Evolutionary conservation across 2,888 invertebrate genomes (phyloP).

Genomic region (Ichneumon xanthorius): DNA sequence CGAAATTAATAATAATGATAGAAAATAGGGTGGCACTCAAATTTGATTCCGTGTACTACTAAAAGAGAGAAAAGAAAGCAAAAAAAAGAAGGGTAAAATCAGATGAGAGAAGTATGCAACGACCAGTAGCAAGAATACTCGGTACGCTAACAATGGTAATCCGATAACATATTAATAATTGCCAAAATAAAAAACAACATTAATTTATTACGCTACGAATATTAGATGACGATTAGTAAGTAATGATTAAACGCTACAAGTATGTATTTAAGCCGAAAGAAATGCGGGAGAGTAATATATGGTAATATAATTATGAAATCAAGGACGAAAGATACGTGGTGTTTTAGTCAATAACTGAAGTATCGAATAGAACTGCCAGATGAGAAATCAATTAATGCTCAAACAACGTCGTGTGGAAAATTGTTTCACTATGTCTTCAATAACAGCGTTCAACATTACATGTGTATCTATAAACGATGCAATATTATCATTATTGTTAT

Average conservation of each 20-base stretch:
- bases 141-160: constrained; percentile 55
- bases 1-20: constrained; percentile 52
- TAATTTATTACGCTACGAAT: constrained; percentile 64
- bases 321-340: constrained; percentile 66
- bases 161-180: constrained; percentile 52
- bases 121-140: constrained; percentile 69
- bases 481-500: constrained; percentile 67
- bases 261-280: constrained; percentile 42
- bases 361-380: constrained; percentile 82
- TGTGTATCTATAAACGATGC: constrained; percentile 46
- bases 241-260: constrained; percentile 56
- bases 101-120: constrained; percentile 69
- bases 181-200: constrained; percentile 36
- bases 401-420: constrained; percentile 74
- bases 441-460: constrained; percentile 58
- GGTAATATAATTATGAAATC: constrained; percentile 42
- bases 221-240: constrained; percentile 44
- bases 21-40: constrained; percentile 60
- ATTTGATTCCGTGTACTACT: constrained; percentile 56
- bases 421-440: constrained; percentile 66
- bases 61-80: constrained; percentile 13
- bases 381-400: constrained; percentile 80
- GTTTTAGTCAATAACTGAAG: constrained; percentile 75
- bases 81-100: constrained; percentile 40
- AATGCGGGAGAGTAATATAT: constrained; percentile 6